Conservation (phyloP, 2,888 invertebrate genomes). For the Unio pictorum region DNA sequence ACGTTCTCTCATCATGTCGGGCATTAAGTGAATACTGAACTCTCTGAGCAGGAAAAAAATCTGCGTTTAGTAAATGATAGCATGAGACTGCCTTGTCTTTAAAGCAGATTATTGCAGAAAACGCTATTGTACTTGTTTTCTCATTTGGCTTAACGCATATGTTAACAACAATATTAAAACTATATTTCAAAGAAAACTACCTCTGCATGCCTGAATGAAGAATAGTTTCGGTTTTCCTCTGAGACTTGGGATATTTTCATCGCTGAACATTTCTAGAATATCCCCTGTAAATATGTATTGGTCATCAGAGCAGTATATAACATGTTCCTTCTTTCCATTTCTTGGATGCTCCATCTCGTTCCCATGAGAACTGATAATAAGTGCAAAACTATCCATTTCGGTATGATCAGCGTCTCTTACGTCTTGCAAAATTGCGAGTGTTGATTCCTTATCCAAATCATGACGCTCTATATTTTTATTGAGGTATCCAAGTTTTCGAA, state of each 20-base stretch:
- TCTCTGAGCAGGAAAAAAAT: too few species aligned
- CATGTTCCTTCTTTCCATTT: conserved; percentile 23
- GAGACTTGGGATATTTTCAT: conserved; percentile 23
- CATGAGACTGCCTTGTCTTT: too few species aligned
- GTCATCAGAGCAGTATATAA: conserved; percentile 30
- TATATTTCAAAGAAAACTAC: conserved; percentile 4
- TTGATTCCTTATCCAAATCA: conserved; percentile 20
- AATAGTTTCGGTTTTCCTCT: conserved; percentile 33
- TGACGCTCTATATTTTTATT: conserved; percentile 11
- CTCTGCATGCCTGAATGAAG: conserved; percentile 36
- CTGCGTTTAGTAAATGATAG: too few species aligned
- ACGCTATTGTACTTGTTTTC: too few species aligned
- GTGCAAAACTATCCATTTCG: conserved; percentile 24
- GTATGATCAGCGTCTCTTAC: conserved; percentile 19
- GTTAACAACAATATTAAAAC: too few species aligned
- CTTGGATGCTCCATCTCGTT: conserved; percentile 15
- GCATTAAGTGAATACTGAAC: too few species aligned
- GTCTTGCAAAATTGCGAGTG: conserved; percentile 11
- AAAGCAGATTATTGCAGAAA: too few species aligned
- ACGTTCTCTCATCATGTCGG: too few species aligned
- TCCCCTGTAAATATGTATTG: conserved; percentile 25
- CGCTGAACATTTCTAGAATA: conserved; percentile 35
- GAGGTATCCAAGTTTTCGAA: conserved; percentile 25
- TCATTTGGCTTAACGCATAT: too few species aligned
- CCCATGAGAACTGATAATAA: conserved; percentile 32